A percentile compares a stretch with the other conserved stretches of the same genome.
Conservation (phyloP, 2,113 vertebrate species). For the Tinamus guttatus region DNA sequence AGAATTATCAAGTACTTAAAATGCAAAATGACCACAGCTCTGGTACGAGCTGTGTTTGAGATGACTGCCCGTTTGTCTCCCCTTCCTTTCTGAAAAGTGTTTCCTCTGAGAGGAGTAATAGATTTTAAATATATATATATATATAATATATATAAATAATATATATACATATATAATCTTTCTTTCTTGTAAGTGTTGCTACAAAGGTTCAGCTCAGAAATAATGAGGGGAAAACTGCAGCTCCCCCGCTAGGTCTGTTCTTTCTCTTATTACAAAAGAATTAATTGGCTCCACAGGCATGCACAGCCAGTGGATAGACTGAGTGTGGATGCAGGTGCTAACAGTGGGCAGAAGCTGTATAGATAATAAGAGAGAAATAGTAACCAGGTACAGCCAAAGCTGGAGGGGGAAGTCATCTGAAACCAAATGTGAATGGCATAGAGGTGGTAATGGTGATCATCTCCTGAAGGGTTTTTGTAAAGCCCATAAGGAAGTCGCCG, state of each 20-base stretch:
- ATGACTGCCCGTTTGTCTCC: background rate
- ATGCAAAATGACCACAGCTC: background rate
- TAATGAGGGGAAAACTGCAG: background rate
- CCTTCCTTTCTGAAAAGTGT: background rate
- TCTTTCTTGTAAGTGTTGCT: background rate
- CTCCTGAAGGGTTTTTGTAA: background rate
- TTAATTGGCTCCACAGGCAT: background rate
- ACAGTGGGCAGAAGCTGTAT: background rate
- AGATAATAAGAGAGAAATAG: background rate
- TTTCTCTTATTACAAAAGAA: background rate
- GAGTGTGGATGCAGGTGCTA: background rate
- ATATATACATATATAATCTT: too few relatives aligned
- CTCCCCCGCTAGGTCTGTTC: background rate
- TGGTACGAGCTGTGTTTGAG: background rate
- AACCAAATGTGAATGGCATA: background rate
- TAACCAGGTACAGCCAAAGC: background rate
- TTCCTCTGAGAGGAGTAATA: background rate
- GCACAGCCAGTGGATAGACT: background rate
- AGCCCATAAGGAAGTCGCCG: rapidly evolving
- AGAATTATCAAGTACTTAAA: background rate
- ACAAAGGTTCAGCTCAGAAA: background rate
- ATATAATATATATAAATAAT: too few relatives aligned
- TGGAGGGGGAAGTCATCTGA: background rate
- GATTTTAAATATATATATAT: background rate
- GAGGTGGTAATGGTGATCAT: background rate